Evolutionary conservation across 2,113 vertebrate species (phyloP).

Genomic region (Hemicordylus capensis): DNA sequence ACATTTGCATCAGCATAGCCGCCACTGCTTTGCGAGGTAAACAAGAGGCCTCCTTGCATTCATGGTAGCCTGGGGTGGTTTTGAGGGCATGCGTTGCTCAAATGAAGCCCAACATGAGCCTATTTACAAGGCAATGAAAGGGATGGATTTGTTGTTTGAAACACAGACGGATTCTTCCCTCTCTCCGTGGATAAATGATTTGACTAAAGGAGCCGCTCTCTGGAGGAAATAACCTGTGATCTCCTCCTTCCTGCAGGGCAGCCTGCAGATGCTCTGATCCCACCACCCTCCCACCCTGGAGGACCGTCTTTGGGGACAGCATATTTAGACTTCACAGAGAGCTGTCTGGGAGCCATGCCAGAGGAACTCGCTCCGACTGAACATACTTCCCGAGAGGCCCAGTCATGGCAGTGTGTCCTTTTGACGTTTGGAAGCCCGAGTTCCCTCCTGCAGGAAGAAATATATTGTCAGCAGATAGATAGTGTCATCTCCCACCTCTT

Average conservation of each 20-base stretch:
- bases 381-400: not conserved
- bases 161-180: not conserved
- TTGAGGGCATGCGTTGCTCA: not conserved
- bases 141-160: not conserved
- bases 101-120: not conserved
- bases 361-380: not conserved
- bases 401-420: not conserved
- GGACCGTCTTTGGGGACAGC: not conserved
- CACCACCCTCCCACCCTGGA: not conserved
- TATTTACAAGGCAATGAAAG: constrained; percentile 17
- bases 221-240: constrained; percentile 4
- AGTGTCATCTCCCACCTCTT: too few species aligned
- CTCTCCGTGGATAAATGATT: not conserved
- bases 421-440: not conserved
- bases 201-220: not conserved
- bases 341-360: constrained; percentile 26
- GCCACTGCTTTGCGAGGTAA: not conserved
- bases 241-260: constrained; percentile 23
- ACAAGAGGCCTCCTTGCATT: not conserved
- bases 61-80: not conserved
- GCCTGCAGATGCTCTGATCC: constrained; percentile 1
- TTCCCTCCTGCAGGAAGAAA: not conserved
- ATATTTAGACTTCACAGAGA: constrained; percentile 10
- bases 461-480: not conserved
- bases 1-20: not conserved